Evolutionary conservation across 2,888 invertebrate genomes (phyloP).

Genomic region (Trisateles emortualis): DNA sequence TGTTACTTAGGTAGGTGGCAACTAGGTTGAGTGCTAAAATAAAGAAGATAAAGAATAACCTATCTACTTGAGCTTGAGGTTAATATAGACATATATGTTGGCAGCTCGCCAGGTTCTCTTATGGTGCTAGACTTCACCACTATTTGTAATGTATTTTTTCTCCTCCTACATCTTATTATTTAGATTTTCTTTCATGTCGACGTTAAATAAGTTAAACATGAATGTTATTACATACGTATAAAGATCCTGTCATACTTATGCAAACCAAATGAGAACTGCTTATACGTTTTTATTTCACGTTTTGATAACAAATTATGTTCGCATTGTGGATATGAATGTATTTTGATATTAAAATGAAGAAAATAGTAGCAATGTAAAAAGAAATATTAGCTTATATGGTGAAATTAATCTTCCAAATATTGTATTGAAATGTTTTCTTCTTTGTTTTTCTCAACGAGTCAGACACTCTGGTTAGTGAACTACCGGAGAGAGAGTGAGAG

Average conservation of each 20-base stretch:
- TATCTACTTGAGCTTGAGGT: slow-evolving; percentile 48
- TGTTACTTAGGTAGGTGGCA: too few relatives aligned
- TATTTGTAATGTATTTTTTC: slow-evolving; percentile 45
- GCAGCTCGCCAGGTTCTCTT: slow-evolving; percentile 55
- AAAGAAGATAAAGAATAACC: slow-evolving; percentile 51
- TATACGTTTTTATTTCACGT: not conserved
- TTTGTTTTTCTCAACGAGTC: too few relatives aligned
- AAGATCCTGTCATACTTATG: not conserved
- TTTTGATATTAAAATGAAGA: not conserved
- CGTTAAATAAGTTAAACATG: slow-evolving; percentile 12
- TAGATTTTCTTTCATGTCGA: slow-evolving; percentile 15
- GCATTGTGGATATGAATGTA: slow-evolving; percentile 4
- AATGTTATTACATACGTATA: not conserved
- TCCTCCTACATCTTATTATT: slow-evolving; percentile 19
- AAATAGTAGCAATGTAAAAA: not conserved
- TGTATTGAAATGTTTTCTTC: too few relatives aligned
- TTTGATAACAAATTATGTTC: slow-evolving; percentile 12
- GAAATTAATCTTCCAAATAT: too few relatives aligned
- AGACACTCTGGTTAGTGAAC: too few relatives aligned
- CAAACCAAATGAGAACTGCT: not conserved
- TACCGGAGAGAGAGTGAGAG: too few relatives aligned
- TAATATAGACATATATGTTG: slow-evolving; percentile 58
- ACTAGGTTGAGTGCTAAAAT: too few relatives aligned
- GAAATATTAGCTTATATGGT: too few relatives aligned
- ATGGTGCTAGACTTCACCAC: slow-evolving; percentile 49